Percentiles rank a stretch among this genome's conserved stretches.
phyloP scores from a whole-genome alignment of 2,113 vertebrate species.

The Sceloporus undulatus region DNA sequence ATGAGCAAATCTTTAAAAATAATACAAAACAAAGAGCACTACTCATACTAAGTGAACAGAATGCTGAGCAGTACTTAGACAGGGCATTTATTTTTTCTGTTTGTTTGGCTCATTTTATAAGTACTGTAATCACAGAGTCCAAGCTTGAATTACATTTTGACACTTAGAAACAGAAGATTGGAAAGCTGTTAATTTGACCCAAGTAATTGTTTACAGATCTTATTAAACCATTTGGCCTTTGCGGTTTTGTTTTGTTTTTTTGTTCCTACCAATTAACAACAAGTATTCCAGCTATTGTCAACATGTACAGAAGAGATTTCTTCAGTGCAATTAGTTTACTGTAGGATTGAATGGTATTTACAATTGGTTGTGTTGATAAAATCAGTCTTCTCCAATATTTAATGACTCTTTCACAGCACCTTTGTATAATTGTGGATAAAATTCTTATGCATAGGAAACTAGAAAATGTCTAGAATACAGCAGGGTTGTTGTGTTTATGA shows the following conservation, averaged over 20 bases:
- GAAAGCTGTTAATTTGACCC: background rate
- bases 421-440: background rate
- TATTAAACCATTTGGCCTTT: background rate
- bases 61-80: no score
- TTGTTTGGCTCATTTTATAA: no score
- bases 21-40: background rate
- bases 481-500: no score
- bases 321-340: background rate
- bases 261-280: constrained; percentile 5
- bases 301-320: background rate
- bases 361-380: background rate
- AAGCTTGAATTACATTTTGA: background rate
- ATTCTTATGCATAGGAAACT: background rate
- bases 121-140: no score
- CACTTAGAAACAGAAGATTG: background rate
- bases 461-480: no score
- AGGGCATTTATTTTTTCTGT: no score
- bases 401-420: background rate
- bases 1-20: no score
- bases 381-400: background rate
- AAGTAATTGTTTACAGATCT: background rate
- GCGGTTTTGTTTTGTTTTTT: background rate
- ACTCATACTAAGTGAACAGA: no score
- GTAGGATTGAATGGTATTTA: background rate
- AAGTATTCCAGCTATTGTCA: background rate